Percentiles rank a stretch among this genome's conserved stretches.
Evolutionary conservation across 2,888 invertebrate species (phyloP).

Genomic region (Microdon myrmicae): DNA sequence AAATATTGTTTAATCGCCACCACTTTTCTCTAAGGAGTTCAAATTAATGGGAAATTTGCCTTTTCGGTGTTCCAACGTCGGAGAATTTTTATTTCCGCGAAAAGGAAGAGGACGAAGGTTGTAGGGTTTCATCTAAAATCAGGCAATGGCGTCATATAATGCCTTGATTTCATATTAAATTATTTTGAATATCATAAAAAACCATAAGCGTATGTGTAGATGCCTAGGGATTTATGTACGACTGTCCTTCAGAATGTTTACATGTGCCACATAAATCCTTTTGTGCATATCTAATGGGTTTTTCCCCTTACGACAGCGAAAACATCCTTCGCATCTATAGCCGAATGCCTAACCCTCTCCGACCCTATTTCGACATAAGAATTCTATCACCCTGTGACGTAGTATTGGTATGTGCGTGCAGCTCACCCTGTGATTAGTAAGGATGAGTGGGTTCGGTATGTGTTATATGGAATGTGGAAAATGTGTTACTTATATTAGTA

Average conservation of each 20-base stretch:
- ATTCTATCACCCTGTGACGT: background rate
- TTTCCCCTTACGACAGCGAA: conserved; percentile 9
- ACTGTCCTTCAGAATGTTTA: conserved; percentile 33
- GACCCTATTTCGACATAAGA: conserved; percentile 10
- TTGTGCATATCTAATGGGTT: conserved; percentile 34
- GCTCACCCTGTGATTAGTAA: too few relatives aligned
- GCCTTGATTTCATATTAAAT: conserved; percentile 48
- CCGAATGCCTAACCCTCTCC: too few relatives aligned
- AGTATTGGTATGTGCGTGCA: background rate
- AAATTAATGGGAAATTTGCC: conserved; percentile 39
- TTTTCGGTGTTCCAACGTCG: conserved; percentile 26
- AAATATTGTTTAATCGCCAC: too few relatives aligned
- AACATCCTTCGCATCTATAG: too few relatives aligned
- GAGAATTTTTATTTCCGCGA: conserved; percentile 15
- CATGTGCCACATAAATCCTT: conserved; percentile 34
- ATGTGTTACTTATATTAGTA: too few relatives aligned
- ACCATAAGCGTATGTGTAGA: conserved; percentile 6
- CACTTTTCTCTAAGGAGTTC: conserved; percentile 30
- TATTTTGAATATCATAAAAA: conserved; percentile 42
- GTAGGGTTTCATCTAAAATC: too few relatives aligned
- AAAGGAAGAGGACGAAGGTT: too few relatives aligned
- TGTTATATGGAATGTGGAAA: too few relatives aligned
- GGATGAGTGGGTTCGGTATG: too few relatives aligned
- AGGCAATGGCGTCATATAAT: too few relatives aligned
- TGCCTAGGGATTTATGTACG: background rate